Conservation (phyloP, 2,888 invertebrate species). For the Xiphydria camelus region DNA sequence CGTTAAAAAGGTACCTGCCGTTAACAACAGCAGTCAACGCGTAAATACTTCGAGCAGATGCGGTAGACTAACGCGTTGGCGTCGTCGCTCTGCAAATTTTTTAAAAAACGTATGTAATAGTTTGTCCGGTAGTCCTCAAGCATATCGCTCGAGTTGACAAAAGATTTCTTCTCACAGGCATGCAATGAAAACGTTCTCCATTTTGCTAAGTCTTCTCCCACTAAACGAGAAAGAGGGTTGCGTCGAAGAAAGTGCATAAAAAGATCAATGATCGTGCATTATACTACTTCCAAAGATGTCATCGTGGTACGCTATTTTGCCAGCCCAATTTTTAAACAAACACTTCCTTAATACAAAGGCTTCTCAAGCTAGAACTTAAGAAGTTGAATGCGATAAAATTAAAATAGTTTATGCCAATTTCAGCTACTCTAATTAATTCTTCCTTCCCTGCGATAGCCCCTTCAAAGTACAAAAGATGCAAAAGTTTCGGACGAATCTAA, state of each 20-base stretch:
- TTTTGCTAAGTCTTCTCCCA: constrained; percentile 50
- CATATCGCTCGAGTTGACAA: too few relatives aligned
- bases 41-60: constrained; percentile 48
- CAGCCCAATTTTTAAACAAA: not conserved
- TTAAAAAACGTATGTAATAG: constrained; percentile 48
- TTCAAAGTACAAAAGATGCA: constrained; percentile 35
- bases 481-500: constrained; percentile 52
- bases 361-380: too few relatives aligned
- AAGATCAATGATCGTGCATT: constrained; percentile 51
- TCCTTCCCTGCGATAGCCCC: constrained; percentile 31
- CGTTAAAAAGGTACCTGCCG: constrained; percentile 46
- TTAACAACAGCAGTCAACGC: constrained; percentile 45
- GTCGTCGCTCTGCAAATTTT: constrained; percentile 46
- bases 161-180: constrained; percentile 42
- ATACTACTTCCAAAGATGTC: constrained; percentile 43
- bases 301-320: constrained; percentile 36
- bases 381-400: too few relatives aligned
- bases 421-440: too few relatives aligned
- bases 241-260: constrained; percentile 54
- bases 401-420: too few relatives aligned
- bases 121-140: too few relatives aligned
- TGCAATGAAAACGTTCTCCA: constrained; percentile 56
- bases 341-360: too few relatives aligned
- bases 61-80: constrained; percentile 50
- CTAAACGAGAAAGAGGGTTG: constrained; percentile 48